phyloP scores from a whole-genome alignment of 2,888 invertebrate genomes.

The Siphlonurus alternatus region DNA sequence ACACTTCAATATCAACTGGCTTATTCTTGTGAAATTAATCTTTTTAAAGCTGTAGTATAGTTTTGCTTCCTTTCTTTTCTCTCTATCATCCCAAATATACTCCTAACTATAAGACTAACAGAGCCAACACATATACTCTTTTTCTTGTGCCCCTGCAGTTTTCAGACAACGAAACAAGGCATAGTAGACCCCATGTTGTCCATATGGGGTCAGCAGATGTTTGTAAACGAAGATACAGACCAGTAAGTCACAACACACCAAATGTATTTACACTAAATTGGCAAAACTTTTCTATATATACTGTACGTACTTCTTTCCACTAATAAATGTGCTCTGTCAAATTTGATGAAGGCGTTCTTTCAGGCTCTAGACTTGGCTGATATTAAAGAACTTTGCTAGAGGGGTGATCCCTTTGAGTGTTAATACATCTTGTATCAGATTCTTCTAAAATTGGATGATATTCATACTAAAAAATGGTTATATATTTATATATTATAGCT shows the following conservation, averaged over 20 bases:
- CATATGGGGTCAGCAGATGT: slow-evolving; percentile 96
- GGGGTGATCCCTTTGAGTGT: too few species aligned
- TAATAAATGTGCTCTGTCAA: slow-evolving; percentile 7
- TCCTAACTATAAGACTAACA: too few species aligned
- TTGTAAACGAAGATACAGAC: slow-evolving; percentile 93
- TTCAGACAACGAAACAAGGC: slow-evolving; percentile 66
- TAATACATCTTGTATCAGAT: too few species aligned
- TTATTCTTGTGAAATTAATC: too few species aligned
- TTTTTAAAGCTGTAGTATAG: too few species aligned
- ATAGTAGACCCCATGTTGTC: slow-evolving; percentile 97
- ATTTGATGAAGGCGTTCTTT: background rate
- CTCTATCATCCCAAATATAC: too few species aligned
- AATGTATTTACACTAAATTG: slow-evolving; percentile 4
- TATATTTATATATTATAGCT: too few species aligned
- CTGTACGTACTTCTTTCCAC: slow-evolving; percentile 6
- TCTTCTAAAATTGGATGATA: too few species aligned
- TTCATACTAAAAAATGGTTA: too few species aligned
- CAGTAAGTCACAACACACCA: slow-evolving; percentile 53
- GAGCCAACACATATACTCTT: slow-evolving; percentile 18
- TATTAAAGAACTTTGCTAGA: too few species aligned
- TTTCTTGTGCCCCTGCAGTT: slow-evolving; percentile 27
- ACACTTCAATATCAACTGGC: too few species aligned
- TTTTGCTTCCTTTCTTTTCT: too few species aligned
- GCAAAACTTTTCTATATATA: background rate
- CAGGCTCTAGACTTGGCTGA: background rate